A percentile compares a stretch with the other conserved stretches of the same genome.
Conservation (phyloP, 2,888 invertebrate genomes). For the Phasia obesa region DNA sequence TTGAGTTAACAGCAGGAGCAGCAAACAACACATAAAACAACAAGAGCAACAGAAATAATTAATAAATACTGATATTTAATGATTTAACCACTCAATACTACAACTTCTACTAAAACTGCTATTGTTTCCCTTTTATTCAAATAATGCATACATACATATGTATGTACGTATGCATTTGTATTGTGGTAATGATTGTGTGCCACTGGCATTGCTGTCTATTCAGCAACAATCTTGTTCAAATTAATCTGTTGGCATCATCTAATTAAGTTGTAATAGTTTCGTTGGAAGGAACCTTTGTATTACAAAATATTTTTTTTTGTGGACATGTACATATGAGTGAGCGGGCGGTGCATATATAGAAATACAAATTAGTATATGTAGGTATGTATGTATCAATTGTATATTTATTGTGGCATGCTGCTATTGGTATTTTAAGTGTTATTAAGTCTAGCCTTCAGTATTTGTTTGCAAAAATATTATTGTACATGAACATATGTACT, state of each 20-base stretch:
- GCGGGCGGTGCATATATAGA: not conserved
- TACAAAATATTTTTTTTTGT: constrained; percentile 13
- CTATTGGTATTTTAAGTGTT: constrained; percentile 50
- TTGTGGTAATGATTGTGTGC: not conserved
- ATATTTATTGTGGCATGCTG: constrained; percentile 27
- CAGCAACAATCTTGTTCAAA: constrained; percentile 53
- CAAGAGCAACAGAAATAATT: not conserved
- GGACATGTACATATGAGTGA: not conserved
- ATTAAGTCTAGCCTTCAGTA: constrained; percentile 49
- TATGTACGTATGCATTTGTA: too few relatives aligned
- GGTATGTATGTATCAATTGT: not conserved
- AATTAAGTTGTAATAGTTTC: constrained; percentile 59
- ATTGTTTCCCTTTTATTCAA: not conserved
- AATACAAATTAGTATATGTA: constrained; percentile 11
- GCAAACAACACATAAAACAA: not conserved
- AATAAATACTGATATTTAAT: constrained; percentile 39
- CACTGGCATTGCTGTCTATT: constrained; percentile 10
- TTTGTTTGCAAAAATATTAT: constrained; percentile 28
- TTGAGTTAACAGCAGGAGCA: not conserved
- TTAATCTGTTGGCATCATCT: constrained; percentile 62
- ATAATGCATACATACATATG: too few relatives aligned
- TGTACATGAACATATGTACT: not conserved
- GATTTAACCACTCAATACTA: constrained; percentile 21
- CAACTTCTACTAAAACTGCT: not conserved
- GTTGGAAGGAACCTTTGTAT: constrained; percentile 35